A percentile compares a stretch with the other conserved stretches of the same genome.
Conservation (phyloP, 2,888 invertebrate genomes). For the Cylloceria caligata region DNA sequence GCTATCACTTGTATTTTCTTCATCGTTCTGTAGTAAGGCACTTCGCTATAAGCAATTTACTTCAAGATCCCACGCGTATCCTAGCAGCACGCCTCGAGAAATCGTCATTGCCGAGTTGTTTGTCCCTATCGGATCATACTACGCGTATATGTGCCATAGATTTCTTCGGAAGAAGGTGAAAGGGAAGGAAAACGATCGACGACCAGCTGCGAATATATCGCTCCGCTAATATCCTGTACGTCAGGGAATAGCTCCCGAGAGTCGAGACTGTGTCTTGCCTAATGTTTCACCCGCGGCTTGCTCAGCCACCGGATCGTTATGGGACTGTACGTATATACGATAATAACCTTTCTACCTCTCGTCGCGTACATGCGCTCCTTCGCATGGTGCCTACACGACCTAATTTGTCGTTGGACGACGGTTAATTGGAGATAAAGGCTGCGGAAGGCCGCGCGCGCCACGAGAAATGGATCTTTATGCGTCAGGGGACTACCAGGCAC, state of each 20-base stretch:
- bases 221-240: conserved; percentile 39
- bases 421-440: conserved; percentile 77
- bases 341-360: conserved; percentile 25
- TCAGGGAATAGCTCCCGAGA: conserved; percentile 31
- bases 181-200: conserved; percentile 17
- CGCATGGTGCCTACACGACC: conserved; percentile 68
- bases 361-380: conserved; percentile 52
- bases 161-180: conserved; percentile 19
- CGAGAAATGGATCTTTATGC: conserved; percentile 37
- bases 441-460: conserved; percentile 38
- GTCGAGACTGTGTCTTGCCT: not conserved
- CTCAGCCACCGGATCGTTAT: conserved; percentile 32
- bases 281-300: conserved; percentile 25
- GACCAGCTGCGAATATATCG: conserved; percentile 42
- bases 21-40: not conserved
- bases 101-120: conserved; percentile 29
- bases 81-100: not conserved
- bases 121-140: conserved; percentile 28
- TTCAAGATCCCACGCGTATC: conserved; percentile 16
- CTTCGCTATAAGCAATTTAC: not conserved
- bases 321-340: not conserved
- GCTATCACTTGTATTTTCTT: conserved; percentile 7
- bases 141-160: not conserved
- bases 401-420: conserved; percentile 77
- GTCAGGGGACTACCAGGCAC: conserved; percentile 15